Percentiles rank a stretch among this genome's conserved stretches.
These are phyloP conservation scores for Gari tellinella DNA, from an alignment of 2,888 invertebrate species.

Conservation along the genomic window DNA sequence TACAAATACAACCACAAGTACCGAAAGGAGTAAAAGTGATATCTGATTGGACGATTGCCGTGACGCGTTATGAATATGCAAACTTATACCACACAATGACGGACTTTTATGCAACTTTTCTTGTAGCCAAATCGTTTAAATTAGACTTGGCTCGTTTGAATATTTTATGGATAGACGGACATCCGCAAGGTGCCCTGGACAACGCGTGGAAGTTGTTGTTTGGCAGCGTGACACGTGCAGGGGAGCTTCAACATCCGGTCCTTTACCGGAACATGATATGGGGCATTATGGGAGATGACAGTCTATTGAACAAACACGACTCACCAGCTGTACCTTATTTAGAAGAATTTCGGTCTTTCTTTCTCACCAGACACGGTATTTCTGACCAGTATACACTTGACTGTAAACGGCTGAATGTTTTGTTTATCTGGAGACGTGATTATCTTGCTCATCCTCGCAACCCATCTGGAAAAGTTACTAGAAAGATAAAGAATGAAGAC, in stretches of 20 bases:
- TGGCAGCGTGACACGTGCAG: slow-evolving; percentile 68
- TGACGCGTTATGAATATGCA: slow-evolving; percentile 77
- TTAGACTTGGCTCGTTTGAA: slow-evolving; percentile 63
- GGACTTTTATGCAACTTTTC: slow-evolving; percentile 77
- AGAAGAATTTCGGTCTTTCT: slow-evolving; percentile 78
- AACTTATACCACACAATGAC: slow-evolving; percentile 79
- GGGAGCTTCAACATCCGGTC: slow-evolving; percentile 59
- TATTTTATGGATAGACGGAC: slow-evolving; percentile 79
- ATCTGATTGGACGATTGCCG: slow-evolving; percentile 66
- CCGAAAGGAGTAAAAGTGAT: neutral
- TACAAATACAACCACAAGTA: neutral
- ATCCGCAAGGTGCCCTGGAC: slow-evolving; percentile 79
- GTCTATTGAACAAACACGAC: slow-evolving; percentile 72
- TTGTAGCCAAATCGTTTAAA: slow-evolving; percentile 65
- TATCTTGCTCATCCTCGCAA: slow-evolving; percentile 83
- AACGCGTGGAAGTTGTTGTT: slow-evolving; percentile 78
- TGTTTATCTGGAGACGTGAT: slow-evolving; percentile 81
- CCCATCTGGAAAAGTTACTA: slow-evolving; percentile 74
- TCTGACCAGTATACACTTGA: slow-evolving; percentile 44
- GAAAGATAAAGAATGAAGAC: slow-evolving; percentile 82
- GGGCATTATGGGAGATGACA: slow-evolving; percentile 78
- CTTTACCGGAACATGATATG: slow-evolving; percentile 72
- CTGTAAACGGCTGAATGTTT: slow-evolving; percentile 72
- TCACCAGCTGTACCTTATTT: slow-evolving; percentile 67
- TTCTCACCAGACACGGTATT: slow-evolving; percentile 66